A percentile compares a stretch with the other conserved stretches of the same genome.
These are phyloP conservation scores for Lateolabrax maculatus DNA, from an alignment of 2,797 vertebrate species.

Conservation along the genomic window DNA sequence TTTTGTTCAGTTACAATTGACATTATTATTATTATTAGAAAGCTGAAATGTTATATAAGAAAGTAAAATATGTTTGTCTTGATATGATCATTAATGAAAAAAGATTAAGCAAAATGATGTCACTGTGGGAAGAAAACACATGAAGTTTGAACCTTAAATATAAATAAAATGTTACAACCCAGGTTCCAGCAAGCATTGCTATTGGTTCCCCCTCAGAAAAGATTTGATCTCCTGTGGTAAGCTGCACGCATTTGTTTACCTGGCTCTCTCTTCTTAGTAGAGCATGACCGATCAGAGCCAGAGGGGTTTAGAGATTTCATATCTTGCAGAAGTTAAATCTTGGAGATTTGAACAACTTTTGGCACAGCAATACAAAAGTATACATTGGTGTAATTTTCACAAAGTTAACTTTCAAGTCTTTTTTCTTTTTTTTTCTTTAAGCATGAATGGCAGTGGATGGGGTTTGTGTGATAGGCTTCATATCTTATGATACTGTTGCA, in stretches of 20 bases:
- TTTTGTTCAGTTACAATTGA: background rate
- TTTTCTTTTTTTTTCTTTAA: background rate
- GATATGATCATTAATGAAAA: background rate
- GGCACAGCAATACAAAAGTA: background rate
- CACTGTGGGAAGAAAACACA: background rate
- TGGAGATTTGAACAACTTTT: conserved; percentile 41
- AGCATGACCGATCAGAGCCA: conserved; percentile 60
- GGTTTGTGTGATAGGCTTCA: background rate
- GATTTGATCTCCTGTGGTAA: conserved; percentile 60
- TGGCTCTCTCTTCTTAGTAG: conserved; percentile 50
- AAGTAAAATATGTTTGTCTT: too few relatives aligned
- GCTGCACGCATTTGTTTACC: conserved; percentile 56
- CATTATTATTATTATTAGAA: background rate
- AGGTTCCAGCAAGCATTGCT: conserved; percentile 14
- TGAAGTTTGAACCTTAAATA: background rate
- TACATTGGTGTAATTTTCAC: conserved; percentile 18
- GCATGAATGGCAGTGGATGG: background rate
- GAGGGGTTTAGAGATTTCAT: conserved; percentile 50
- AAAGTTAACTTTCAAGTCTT: conserved; percentile 5
- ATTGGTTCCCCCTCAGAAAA: conserved; percentile 33
- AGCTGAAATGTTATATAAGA: background rate
- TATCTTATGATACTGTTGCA: background rate
- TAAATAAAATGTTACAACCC: conserved; percentile 25
- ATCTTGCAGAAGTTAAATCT: conserved; percentile 41
- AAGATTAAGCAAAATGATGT: background rate